These are phyloP conservation scores for Recurvirostra avosetta DNA, from an alignment of 2,113 vertebrate genomes.

Conservation along the genomic window DNA sequence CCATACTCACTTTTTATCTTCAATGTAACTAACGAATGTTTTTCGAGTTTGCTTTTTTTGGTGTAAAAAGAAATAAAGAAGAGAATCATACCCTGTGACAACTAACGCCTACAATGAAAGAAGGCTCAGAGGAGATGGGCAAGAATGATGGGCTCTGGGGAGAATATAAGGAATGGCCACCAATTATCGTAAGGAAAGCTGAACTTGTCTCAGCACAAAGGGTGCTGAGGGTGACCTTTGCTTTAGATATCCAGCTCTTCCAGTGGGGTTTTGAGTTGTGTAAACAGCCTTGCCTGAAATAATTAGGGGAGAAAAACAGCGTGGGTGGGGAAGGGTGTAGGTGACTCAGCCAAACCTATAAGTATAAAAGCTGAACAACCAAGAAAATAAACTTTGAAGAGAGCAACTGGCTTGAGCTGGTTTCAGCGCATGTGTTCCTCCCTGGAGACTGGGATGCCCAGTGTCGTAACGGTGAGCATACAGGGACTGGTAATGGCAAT, in stretches of 20 bases:
- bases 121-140: not conserved
- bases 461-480: fast-evolving
- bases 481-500: not conserved
- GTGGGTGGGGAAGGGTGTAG: not conserved
- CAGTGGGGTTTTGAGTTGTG: not conserved
- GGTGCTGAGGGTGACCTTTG: not conserved
- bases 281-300: not conserved
- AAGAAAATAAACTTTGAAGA: not conserved
- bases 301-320: not conserved
- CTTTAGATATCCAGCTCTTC: not conserved
- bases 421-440: not conserved
- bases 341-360: not conserved
- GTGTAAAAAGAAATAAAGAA: not conserved
- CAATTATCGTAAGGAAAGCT: not conserved
- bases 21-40: not conserved
- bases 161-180: not conserved
- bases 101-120: not conserved
- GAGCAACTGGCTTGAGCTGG: not conserved
- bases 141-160: not conserved
- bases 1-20: not conserved
- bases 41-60: not conserved
- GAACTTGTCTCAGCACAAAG: not conserved
- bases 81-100: not conserved
- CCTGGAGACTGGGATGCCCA: not conserved
- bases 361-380: not conserved